Base-by-base conservation (phyloP, 2,113 vertebrate species). In the Madoqua kirkii region DNA sequence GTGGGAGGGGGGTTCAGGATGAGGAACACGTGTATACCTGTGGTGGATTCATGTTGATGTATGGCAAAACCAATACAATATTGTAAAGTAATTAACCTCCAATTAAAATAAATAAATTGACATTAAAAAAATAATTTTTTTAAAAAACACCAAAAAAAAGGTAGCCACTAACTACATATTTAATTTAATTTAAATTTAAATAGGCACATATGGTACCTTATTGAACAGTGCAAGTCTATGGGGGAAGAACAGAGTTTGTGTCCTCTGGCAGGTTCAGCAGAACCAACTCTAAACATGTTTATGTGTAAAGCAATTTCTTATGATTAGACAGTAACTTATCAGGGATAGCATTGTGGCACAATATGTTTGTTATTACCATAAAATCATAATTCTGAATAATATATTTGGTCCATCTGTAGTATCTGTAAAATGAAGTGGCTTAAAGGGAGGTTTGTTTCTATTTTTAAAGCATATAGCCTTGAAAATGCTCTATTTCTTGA, bases 401-500 rank as follows among this genome's bases (percentile, higher is more conserved):
- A n/a, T 64, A 87, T 97, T 96, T 62, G 55, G 31, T 64, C 60
- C 93, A 91, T 94, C 87, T 89, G 50, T 87, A 85, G 60, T 94
- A 96, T 84, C 89, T 97, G 89, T 86, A 95, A 97, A 97, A 83
- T 86, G 86, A 96, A 19, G 27, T 96, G 60, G 74, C 87, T 98
- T 95, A 79, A 92, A 89, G 82, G 4, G 95, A 91, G 84, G 52
- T 90, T 97, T 97, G 74, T 91, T 97, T 94, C 96, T 96, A 93
- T 96, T 98, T 96, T 98, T 92, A 96, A 93, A 93, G 62, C 19
- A 33, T 84, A 9, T 45, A 97, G 90, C 96, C 86, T 97, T 93
- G 74, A 97, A 97, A 93, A 97, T 87, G 95, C 78, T 97, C 78
- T 76, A 15, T 92, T 93, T 95, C 40, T 97, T 93, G 95, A 98